phyloP scores from a whole-genome alignment of 2,888 invertebrate genomes.

The Drosophila emarginata region DNA sequence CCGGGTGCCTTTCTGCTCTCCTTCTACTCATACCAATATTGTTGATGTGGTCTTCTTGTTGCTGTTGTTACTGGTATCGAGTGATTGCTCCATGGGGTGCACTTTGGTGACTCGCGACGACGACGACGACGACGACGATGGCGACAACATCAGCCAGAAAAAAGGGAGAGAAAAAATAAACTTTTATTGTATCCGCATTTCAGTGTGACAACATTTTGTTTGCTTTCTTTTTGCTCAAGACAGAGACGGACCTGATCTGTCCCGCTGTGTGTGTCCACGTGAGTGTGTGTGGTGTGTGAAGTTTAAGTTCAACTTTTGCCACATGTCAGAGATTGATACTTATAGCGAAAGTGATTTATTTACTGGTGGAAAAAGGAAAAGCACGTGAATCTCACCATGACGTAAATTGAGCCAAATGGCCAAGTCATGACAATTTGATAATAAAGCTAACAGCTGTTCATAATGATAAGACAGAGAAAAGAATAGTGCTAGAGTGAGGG shows the following conservation, averaged over 20 bases:
- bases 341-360: conserved; percentile 75
- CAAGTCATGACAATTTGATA: conserved; percentile 73
- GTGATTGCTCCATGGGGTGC: conserved; percentile 75
- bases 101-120: conserved; percentile 54
- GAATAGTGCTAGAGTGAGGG: not conserved
- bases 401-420: conserved; percentile 71
- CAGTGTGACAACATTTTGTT: conserved; percentile 61
- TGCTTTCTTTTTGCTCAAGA: conserved; percentile 44
- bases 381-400: conserved; percentile 47
- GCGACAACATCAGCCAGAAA: conserved; percentile 40
- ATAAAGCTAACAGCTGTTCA: conserved; percentile 55
- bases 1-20: conserved; percentile 21
- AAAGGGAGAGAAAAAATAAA: conserved; percentile 46
- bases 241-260: conserved; percentile 18
- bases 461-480: not conserved
- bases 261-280: conserved; percentile 14
- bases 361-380: conserved; percentile 51
- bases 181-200: conserved; percentile 77
- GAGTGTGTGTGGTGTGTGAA: conserved; percentile 27
- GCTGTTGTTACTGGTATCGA: conserved; percentile 58
- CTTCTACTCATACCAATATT: conserved; percentile 55
- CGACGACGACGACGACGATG: conserved; percentile 21
- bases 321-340: conserved; percentile 72
- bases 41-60: conserved; percentile 43
- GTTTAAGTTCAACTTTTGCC: conserved; percentile 51